These are phyloP conservation scores for Origma solitaria DNA, from an alignment of 2,113 vertebrate species.

Conservation along the genomic window DNA sequence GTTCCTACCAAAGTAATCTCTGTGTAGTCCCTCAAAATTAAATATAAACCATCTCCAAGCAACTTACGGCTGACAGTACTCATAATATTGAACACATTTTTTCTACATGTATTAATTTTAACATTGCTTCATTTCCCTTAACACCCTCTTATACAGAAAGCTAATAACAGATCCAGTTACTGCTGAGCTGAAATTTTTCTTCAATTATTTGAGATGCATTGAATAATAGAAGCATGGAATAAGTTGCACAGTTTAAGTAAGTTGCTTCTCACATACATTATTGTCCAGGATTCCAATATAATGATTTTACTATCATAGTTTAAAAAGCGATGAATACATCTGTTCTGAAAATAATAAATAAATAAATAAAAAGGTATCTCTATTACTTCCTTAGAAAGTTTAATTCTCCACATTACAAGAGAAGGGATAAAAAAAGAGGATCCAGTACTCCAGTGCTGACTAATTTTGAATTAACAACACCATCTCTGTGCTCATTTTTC, in stretches of 20 bases:
- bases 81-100: background rate
- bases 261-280: background rate
- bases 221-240: background rate
- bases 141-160: background rate
- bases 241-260: background rate
- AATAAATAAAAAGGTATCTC: background rate
- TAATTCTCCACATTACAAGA: background rate
- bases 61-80: background rate
- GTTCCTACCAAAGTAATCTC: background rate
- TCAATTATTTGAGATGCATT: background rate
- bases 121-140: background rate
- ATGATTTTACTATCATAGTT: background rate
- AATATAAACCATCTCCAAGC: background rate
- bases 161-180: background rate
- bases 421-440: background rate
- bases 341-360: background rate
- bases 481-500: background rate
- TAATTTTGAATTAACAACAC: background rate
- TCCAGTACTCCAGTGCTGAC: background rate
- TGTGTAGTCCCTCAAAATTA: background rate
- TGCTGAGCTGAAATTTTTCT: background rate
- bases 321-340: background rate
- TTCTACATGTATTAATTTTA: background rate
- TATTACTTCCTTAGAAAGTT: background rate
- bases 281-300: background rate